Evolutionary conservation across 1,140 invertebrate species (phyloP), one percentile per base, ranked within the genome.

Genomic region (Ditylenchus dipsaci): DNA sequence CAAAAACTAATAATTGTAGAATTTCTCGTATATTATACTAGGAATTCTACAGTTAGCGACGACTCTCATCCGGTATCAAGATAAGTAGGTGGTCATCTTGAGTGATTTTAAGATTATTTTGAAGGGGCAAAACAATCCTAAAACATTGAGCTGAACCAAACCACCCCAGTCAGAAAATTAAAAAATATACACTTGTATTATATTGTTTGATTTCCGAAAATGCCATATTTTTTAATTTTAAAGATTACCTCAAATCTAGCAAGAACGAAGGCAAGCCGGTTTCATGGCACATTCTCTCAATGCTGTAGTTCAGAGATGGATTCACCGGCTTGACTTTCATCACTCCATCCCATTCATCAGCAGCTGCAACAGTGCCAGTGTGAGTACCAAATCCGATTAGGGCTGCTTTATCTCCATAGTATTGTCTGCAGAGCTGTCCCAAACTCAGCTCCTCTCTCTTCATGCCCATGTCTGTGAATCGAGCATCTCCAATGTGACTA

Each of bases 401-500:
- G 11, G 19, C 57, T 13, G 43, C 43, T 11, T 59, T 19, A 11
- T 38, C 21, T 15, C 57, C 57, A 59, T 59, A 59, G 57, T 59
- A 11, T 19, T 59, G 11, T 13, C 57, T 11, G 19, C 57, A 59
- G 9, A 59, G 19, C 57, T 59, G 57, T 11, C 57, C 57, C 9
- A 59, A 11, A 38, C 19, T 59, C 11, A 23, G 57, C 19, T 59
- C 29, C 11, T 38, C 19, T 59, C 57, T 9, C 11, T 11, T 15
- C 19, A 11, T 9, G 19, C 57, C 57, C 57, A 59, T 59, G 19
- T 19, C 19, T 11, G 57, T 59, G 11, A 15, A 11, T 21, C 57
- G 57, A 59, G 57, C 57, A 38, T 59, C 57, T 21, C 57, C 57
- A 19, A 59, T 19, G 19, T 59, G 57, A 19, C 57, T 59, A 59